Evolutionary conservation across 2,888 invertebrate genomes (phyloP), one percentile per base, ranked within the genome.

Genomic region (Patella ulyssiponensis): DNA sequence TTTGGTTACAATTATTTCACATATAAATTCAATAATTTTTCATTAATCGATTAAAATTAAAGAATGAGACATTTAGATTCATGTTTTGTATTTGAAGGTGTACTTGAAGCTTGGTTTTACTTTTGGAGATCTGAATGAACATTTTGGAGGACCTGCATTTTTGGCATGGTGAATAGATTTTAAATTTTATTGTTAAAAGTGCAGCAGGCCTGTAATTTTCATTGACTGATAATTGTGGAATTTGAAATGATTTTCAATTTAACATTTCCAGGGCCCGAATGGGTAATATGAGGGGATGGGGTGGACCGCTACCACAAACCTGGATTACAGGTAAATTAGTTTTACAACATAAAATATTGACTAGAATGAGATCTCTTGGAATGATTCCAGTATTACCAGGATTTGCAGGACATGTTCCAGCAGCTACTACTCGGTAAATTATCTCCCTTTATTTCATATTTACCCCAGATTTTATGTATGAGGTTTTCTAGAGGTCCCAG

Each of bases 211-310:
- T 33, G 0, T 33, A 44, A 9, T 44, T 44, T 44, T 44, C 7
- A 44, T 44, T 7, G 44, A 44, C 44, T 9, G 44, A 44, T 44
- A 44, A 9, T 9, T 44, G 9, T 44, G 7, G 44, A 44, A 44
- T 44, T 44, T 44, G 44, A 44, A 33, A 44, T 44, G 44, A 44
- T 44, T 44, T 33, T 5, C 33, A 33, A 33, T 33, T 44, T 44
- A 44, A 44, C 23, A 12, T 75, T 86, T 84, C 71, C 86, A 95
- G 95, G 95, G 93, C 95, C 44, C 93, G 98, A 87, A 98, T 98
- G 98, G 98, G 98, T 1, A 98, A 98, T 90, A 94, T 98, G 1
- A 94, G 95, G 76, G 95, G 95, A 0, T 98, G 96, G 95, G 97
- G 95, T 15, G 98, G 98, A 0, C 96, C 97, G 0, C 91, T 98